A percentile compares a stretch with the other conserved stretches of the same genome.
These are phyloP conservation scores for Brienomyrus brachyistius DNA, from an alignment of 2,113 vertebrate genomes.

Conservation along the genomic window DNA sequence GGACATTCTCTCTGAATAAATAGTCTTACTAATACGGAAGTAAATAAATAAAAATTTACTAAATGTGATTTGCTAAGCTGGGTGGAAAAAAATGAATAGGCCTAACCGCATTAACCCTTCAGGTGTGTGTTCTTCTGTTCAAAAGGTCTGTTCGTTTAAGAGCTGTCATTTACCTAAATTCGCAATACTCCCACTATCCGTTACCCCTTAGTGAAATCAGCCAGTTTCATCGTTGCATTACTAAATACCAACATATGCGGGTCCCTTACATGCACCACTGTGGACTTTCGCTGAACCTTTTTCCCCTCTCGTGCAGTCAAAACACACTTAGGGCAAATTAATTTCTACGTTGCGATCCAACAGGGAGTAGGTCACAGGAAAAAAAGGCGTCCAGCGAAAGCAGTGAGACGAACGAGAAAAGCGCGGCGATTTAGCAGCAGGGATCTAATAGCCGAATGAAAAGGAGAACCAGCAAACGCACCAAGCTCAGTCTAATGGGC, in stretches of 20 bases:
- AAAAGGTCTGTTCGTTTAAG: neutral
- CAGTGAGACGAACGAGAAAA: neutral
- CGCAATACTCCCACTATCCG: neutral
- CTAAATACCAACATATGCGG: neutral
- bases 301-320: neutral
- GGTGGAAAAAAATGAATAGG: neutral
- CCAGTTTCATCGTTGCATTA: neutral
- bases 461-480: neutral
- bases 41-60: neutral
- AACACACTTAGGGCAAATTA: constrained; percentile 1
- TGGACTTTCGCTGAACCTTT: neutral
- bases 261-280: neutral
- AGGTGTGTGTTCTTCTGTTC: neutral
- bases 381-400: neutral
- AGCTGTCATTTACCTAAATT: neutral
- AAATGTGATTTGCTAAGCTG: neutral
- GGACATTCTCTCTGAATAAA: neutral
- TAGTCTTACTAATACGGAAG: neutral
- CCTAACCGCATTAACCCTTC: neutral
- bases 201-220: neutral
- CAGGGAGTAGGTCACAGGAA: neutral
- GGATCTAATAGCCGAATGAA: neutral
- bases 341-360: neutral
- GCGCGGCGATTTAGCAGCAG: neutral
- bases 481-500: neutral